Evolutionary conservation across 2,888 invertebrate species (phyloP), one percentile per base, ranked within the genome.

Genomic region (Ectemnius cavifrons): DNA sequence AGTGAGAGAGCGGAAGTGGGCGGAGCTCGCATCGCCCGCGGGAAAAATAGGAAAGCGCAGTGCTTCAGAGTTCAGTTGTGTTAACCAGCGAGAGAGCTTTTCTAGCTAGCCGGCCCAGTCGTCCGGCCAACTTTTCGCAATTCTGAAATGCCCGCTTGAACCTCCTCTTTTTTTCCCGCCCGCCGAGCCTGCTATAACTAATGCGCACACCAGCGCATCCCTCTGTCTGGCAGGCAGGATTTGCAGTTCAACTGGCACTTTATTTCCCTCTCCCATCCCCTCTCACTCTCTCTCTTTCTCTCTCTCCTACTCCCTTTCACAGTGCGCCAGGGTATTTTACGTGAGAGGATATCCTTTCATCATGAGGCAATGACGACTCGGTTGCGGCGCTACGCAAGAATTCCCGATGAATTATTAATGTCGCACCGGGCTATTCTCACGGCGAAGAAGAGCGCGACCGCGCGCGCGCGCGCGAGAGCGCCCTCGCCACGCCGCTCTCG

Each of bases 141-240:
- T 52, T 52, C 52, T 52, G 52, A 52, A 52, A 52, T 52, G 52
- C 16, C 52, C n/a, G 52, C 52, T 52, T 52, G 52, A 52, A 52
- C 52, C 52, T 37, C 37, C 37, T 14, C 16, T 52, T 14, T 52
- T 52, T 52, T 16, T 16, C n/a, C 52, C 52, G 52, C 52, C n/a
- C 14, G 13, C n/a, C 67, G 49, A 27, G 77, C 67, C 66, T 64
- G 80, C 77, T 79, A 80, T 86, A 82, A 87, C 82, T 84, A 84
- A 87, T 85, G 82, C 75, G 75, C 75, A 72, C 74, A 11, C 37
- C 8, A 37, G 37, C 37, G 37, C 37, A 37, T 77, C 60, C 63
- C 52, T 16, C 52, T 16, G 57, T 45, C 58, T 18, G 47, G 47
- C 45, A 58, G 47, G 28, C 65, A 63, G 63, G 59, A 75, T 63